Conservation (phyloP, 1,140 invertebrate genomes). For the Cylas formicarius region DNA sequence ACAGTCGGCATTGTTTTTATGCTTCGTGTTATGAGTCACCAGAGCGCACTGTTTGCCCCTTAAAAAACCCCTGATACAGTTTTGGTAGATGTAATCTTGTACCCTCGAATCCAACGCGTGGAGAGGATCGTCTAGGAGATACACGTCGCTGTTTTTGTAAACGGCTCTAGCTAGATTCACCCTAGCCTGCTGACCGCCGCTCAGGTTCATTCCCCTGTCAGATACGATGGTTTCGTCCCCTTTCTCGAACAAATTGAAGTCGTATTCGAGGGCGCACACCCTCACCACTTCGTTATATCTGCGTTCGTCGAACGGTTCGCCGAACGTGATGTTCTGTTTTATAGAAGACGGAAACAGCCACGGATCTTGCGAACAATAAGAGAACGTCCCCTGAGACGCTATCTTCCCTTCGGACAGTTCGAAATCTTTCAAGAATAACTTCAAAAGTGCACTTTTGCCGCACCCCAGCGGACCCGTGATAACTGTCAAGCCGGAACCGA, state of each 20-base stretch:
- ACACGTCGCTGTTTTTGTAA: conserved; percentile 71
- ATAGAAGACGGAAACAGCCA: conserved; percentile 62
- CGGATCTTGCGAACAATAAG: conserved; percentile 73
- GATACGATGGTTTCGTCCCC: conserved; percentile 76
- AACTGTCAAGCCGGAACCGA: conserved; percentile 55
- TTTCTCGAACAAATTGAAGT: conserved; percentile 19
- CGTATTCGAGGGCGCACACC: conserved; percentile 21
- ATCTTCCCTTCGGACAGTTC: conserved; percentile 53
- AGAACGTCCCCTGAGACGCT: conserved; percentile 57
- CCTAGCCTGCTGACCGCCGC: conserved; percentile 84
- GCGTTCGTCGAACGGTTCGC: conserved; percentile 36
- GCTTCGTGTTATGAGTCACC: conserved; percentile 64
- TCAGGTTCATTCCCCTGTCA: conserved; percentile 70
- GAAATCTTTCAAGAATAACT: conserved; percentile 65
- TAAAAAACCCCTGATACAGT: conserved; percentile 63
- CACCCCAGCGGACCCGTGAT: conserved; percentile 72
- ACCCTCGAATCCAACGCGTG: conserved; percentile 78
- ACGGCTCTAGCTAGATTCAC: conserved; percentile 80
- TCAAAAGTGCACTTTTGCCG: conserved; percentile 72
- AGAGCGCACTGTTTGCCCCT: conserved; percentile 61
- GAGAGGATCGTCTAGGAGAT: conserved; percentile 74
- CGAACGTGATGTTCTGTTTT: conserved; percentile 60
- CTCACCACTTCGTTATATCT: conserved; percentile 48
- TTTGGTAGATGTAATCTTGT: conserved; percentile 69
- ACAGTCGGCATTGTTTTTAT: conserved; percentile 24